Conservation (phyloP, 1,140 invertebrate genomes). For the Tigriopus japonicus region DNA sequence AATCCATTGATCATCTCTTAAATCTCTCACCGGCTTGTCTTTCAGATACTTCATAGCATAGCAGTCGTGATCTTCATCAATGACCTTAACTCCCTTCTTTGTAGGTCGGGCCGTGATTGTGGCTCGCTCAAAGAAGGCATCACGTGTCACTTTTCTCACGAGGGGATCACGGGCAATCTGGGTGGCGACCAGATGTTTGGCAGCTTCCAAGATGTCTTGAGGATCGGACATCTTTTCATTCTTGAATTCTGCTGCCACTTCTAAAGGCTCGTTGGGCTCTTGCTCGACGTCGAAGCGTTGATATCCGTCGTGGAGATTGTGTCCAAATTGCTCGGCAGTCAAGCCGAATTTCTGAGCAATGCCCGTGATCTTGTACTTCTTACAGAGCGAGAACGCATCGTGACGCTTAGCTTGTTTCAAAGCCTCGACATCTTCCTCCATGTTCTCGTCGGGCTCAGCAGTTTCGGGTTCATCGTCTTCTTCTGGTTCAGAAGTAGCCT, state of each 20-base stretch:
- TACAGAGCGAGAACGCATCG: slow-evolving; percentile 8
- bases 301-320: slow-evolving; percentile 91
- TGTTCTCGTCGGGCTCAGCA: slow-evolving; percentile 42
- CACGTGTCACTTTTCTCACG: slow-evolving; percentile 60
- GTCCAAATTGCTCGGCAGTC: slow-evolving; percentile 85
- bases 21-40: slow-evolving; percentile 78
- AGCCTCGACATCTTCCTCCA: slow-evolving; percentile 17
- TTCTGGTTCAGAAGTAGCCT: slow-evolving; percentile 26
- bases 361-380: slow-evolving; percentile 18
- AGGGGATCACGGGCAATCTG: slow-evolving; percentile 80
- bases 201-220: slow-evolving; percentile 67
- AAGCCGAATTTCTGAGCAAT: slow-evolving; percentile 83
- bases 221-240: slow-evolving; percentile 26
- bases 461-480: slow-evolving; percentile 51
- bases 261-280: slow-evolving; percentile 51
- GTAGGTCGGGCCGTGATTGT: slow-evolving; percentile 65
- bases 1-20: slow-evolving; percentile 75
- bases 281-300: slow-evolving; percentile 93
- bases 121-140: slow-evolving; percentile 77
- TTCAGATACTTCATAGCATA: slow-evolving; percentile 80
- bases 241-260: slow-evolving; percentile 54
- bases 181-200: slow-evolving; percentile 79
- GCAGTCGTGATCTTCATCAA: slow-evolving; percentile 78
- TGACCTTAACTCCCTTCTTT: slow-evolving; percentile 73
- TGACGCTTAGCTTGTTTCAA: slow-evolving; percentile 15